Evolutionary conservation across 2,797 vertebrate species (phyloP).

Genomic region (Pantherophis alleghaniensis): DNA sequence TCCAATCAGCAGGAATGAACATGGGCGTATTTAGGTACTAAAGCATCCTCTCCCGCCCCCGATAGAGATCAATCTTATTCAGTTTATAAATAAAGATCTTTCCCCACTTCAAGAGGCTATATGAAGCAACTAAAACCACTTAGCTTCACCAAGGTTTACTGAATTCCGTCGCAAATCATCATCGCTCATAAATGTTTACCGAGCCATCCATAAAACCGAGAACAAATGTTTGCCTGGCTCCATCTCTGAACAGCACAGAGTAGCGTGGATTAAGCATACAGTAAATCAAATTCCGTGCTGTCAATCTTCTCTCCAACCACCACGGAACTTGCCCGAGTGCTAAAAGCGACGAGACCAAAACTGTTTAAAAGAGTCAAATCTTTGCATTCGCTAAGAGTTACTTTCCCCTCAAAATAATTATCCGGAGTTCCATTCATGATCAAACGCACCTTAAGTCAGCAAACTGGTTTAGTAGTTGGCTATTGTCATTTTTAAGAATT

Average conservation of each 20-base stretch:
- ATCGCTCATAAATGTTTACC: not conserved
- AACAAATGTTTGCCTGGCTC: not conserved
- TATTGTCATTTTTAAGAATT: not conserved
- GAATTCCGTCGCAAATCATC: not conserved
- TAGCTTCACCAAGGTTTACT: not conserved
- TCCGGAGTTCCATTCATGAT: not conserved
- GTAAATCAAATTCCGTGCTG: not conserved
- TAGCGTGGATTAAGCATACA: not conserved
- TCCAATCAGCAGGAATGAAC: not conserved
- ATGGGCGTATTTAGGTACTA: not conserved
- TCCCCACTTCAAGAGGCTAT: no score
- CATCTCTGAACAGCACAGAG: not conserved
- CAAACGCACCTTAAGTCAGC: not conserved
- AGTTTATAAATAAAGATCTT: not conserved
- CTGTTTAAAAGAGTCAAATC: not conserved
- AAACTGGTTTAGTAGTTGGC: constrained; percentile 9
- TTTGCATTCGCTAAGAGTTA: not conserved
- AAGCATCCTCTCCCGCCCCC: no score
- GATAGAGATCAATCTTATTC: not conserved
- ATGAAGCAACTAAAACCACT: not conserved
- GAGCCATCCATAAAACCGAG: not conserved
- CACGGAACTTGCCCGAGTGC: not conserved
- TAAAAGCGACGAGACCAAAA: not conserved
- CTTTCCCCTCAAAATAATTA: not conserved
- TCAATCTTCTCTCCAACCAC: not conserved